Evolutionary conservation across 2,888 invertebrate genomes (phyloP).

Genomic region (Penaeus monodon): DNA sequence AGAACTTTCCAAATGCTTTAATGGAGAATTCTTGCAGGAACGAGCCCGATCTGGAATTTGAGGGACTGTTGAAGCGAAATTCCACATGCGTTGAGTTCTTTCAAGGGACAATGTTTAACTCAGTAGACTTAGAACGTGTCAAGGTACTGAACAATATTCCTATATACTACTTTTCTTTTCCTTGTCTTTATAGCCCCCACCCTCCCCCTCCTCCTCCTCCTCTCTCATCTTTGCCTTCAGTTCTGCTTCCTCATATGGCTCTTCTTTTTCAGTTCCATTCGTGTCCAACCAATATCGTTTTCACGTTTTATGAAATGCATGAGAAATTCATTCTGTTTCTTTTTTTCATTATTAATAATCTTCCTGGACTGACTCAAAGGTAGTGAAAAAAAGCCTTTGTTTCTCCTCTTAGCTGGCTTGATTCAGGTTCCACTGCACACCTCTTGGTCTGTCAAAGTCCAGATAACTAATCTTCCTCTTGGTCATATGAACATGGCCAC

Average conservation of each 20-base stretch:
- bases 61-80: conserved; percentile 99
- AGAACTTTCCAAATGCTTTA: conserved; percentile 37
- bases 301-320: conserved; percentile 34
- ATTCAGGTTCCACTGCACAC: conserved; percentile 56
- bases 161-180: conserved; percentile 39
- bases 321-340: conserved; percentile 33
- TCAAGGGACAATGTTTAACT: conserved; percentile 99
- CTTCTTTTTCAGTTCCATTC: conserved; percentile 33
- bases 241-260: conserved; percentile 13
- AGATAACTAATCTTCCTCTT: conserved; percentile 29
- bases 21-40: conserved; percentile 78
- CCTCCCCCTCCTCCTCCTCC: conserved; percentile 25
- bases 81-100: conserved; percentile 99
- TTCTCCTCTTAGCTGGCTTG: conserved; percentile 55
- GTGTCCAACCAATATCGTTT: conserved; percentile 21
- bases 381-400: conserved; percentile 41
- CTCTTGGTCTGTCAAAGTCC: conserved; percentile 50
- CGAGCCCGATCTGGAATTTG: conserved; percentile 99
- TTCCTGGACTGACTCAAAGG: conserved; percentile 53
- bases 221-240: conserved; percentile 22
- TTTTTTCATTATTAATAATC: conserved; percentile 25
- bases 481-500: conserved; percentile 48
- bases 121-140: conserved; percentile 99
- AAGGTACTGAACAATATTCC: conserved; percentile 79
- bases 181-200: conserved; percentile 34